phyloP scores from a whole-genome alignment of 1,140 invertebrate species.

The Diuraphis noxia region DNA sequence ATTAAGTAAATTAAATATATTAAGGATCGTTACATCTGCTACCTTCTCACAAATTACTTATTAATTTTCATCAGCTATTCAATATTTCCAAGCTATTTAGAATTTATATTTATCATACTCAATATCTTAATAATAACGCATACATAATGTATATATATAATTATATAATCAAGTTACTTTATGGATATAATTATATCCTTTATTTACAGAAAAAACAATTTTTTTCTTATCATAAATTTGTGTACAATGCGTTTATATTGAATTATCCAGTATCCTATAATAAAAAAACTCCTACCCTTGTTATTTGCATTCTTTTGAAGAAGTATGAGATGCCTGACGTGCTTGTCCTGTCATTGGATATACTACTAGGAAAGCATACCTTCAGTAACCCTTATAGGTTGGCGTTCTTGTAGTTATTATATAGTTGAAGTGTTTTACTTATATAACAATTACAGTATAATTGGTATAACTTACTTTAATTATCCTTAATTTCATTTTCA shows the following conservation, averaged over 20 bases:
- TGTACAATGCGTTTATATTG: too few species aligned
- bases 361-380: background rate
- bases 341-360: background rate
- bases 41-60: too few species aligned
- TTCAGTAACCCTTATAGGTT: too few species aligned
- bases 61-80: too few species aligned
- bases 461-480: too few species aligned
- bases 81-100: background rate
- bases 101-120: background rate
- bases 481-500: too few species aligned
- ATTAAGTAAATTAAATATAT: background rate
- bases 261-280: too few species aligned
- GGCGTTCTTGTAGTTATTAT: too few species aligned
- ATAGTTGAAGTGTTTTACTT: too few species aligned
- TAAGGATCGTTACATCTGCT: background rate
- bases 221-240: background rate
- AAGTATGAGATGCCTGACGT: background rate
- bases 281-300: background rate
- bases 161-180: background rate
- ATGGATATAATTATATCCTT: background rate
- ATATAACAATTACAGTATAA: too few species aligned
- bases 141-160: too few species aligned
- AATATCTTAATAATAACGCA: background rate
- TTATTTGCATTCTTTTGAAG: background rate
- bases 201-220: too few species aligned